Evolutionary conservation across 2,888 invertebrate genomes (phyloP).

Genomic region (Amblyteles armatorius): DNA sequence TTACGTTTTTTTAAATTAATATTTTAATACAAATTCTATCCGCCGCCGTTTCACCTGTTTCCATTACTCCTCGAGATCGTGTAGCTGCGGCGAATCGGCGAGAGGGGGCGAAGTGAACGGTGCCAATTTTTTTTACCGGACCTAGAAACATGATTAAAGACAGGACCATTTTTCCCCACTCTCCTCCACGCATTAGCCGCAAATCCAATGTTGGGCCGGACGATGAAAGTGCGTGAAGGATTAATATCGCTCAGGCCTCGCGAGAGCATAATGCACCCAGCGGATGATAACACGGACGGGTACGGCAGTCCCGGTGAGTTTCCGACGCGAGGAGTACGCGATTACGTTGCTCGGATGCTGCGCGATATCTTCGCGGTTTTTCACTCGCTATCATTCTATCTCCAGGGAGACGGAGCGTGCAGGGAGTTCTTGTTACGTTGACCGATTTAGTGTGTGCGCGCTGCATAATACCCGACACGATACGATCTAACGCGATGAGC

Average conservation of each 20-base stretch:
- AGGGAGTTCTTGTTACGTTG: constrained; percentile 7
- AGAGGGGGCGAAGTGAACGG: neutral
- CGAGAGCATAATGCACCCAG: constrained; percentile 24
- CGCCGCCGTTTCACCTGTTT: neutral
- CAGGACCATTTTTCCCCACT: no score
- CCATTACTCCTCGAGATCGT: constrained; percentile 19
- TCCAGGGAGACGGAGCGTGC: neutral
- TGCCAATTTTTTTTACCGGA: no score
- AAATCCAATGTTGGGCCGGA: constrained; percentile 54
- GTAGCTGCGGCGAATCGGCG: constrained; percentile 12
- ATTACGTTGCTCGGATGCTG: constrained; percentile 21
- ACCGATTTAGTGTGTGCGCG: constrained; percentile 16
- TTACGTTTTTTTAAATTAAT: no score
- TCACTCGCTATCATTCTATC: constrained; percentile 3
- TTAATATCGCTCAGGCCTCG: constrained; percentile 34
- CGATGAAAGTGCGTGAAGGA: constrained; percentile 54
- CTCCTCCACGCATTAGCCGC: neutral
- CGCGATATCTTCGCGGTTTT: neutral
- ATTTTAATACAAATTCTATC: neutral
- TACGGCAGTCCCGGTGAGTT: neutral
- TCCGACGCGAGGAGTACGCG: constrained; percentile 22
- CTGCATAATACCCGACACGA: constrained; percentile 30
- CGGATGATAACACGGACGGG: constrained; percentile 7
- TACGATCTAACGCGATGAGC: constrained; percentile 50
- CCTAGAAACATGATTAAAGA: no score